Base-by-base conservation (phyloP, 2,888 invertebrate genomes). In the Leptinotarsa peninsularis region DNA sequence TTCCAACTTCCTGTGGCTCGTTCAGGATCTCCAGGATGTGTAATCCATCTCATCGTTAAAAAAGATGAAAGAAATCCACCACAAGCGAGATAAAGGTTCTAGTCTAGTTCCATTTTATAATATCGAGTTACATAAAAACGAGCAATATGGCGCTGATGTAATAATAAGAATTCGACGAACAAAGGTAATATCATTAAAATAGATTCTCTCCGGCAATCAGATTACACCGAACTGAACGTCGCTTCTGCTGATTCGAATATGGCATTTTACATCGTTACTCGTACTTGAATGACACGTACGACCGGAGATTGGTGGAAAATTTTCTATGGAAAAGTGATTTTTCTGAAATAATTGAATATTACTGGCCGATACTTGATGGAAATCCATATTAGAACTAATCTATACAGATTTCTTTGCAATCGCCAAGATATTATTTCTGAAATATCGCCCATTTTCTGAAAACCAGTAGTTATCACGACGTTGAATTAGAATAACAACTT, bases 201-300 rank as follows among this genome's bases (percentile, higher is more conserved):
- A 58, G 49, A 70, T 21, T 72, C 52, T 63, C 43, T 72, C 43
- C 17, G 50, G 23, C 63, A 72, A 72, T 75, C 69, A 56, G 72
- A 72, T 75, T 75, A 72, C 66, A 66, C n/a, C 66, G 63, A 68
- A 75, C 49, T 68, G 23, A 75, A 72, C 66, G 72, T 72, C 70
- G 72, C 72, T 72, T 69, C 43, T 69, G 56, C 52, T 72, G 43
- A 70, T 58, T 68, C 56, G 43, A 66, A 75, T 72, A 63, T 60
- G 52, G 52, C 72, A 67, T 70, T 72, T 72, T 66, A 75, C 66
- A 27, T 58, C 27, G 72, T 72, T 72, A 75, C 23, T 72, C 23
- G 56, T 56, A 66, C 74, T 67, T 68, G 66, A 52, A 54, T 68
- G 52, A 56, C 27, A 27, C 15, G 33, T 33, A 33, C 33, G 33